Evolutionary conservation across 2,888 invertebrate species (phyloP), one percentile per base, ranked within the genome.

Genomic region (Cetonia aurata): DNA sequence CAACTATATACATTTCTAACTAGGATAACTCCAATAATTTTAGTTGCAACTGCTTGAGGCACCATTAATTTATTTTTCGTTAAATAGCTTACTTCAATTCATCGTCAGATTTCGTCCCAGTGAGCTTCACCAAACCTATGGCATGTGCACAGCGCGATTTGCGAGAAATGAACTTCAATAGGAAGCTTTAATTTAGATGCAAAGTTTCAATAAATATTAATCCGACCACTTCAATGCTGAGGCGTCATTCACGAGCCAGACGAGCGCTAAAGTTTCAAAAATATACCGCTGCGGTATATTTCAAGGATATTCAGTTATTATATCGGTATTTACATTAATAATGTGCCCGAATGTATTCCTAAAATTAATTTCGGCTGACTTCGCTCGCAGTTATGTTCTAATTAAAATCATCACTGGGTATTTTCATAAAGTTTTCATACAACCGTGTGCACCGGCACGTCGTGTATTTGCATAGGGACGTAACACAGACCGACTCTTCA

Each of bases 191-290:
- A 60, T 60, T 46, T 60, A 31, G 15, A 60, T 48, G 33, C 60
- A 60, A 31, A 48, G 60, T 60, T 60, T 31, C 46, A 48, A 60
- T 60, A 48, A 46, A 60, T 33, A 48, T 59, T 59, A 4, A 53
- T 31, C 53, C 31, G 53, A 53, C 10, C 6, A 59, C 1, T 41
- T 10, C 59, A n/a, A 10, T 31, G n/a, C 31, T 8, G 25, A 19
- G 9, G 8, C 12, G 6, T 2, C n/a, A 46, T 31, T 46, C 12
- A 48, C 19, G 48, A 25, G 4, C n/a, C 46, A 15, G 41, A n/a
- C n/a, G n/a, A 25, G 44, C 59, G 6, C 13, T 46, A 25, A 12
- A 31, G 9, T 31, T 46, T 33, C 19, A 46, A 48, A 60, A 60
- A 13, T n/a, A 31, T 15, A 13, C 25, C n/a, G 13, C 15, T 25